These are phyloP conservation scores for Prunella strophiata DNA, from an alignment of 2,797 vertebrate species.

Conservation along the genomic window DNA sequence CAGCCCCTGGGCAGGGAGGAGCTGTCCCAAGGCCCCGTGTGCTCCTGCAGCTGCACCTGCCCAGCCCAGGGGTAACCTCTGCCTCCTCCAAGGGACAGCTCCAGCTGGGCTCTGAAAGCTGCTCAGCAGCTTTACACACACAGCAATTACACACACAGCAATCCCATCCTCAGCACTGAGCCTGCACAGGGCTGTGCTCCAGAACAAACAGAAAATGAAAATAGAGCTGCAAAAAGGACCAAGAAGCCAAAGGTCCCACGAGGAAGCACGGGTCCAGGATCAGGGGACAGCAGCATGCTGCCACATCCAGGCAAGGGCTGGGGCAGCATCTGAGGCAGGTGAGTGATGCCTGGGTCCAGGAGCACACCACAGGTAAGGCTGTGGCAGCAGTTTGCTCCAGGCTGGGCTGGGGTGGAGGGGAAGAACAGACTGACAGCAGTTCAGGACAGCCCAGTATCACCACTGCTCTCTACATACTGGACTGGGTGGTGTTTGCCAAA, in stretches of 20 bases:
- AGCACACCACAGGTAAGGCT: background rate
- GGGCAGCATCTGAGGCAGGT: background rate
- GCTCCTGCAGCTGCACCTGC: background rate
- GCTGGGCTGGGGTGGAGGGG: background rate
- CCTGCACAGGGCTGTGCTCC: background rate
- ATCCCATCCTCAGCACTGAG: background rate
- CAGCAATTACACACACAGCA: background rate
- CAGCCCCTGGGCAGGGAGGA: background rate
- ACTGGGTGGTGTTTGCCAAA: background rate
- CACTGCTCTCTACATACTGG: background rate
- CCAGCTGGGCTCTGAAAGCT: background rate
- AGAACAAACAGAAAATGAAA: background rate
- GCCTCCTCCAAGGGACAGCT: background rate
- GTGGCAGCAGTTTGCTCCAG: background rate
- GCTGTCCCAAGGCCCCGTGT: accelerated
- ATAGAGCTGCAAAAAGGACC: accelerated
- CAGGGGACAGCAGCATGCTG: background rate
- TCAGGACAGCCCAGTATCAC: background rate
- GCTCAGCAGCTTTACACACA: background rate
- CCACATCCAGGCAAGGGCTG: background rate
- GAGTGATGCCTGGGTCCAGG: accelerated
- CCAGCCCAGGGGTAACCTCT: background rate
- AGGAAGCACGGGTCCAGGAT: background rate
- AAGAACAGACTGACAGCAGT: background rate
- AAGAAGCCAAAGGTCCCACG: background rate